phyloP scores from a whole-genome alignment of 2,113 vertebrate genomes.

The Pholis gunnellus region DNA sequence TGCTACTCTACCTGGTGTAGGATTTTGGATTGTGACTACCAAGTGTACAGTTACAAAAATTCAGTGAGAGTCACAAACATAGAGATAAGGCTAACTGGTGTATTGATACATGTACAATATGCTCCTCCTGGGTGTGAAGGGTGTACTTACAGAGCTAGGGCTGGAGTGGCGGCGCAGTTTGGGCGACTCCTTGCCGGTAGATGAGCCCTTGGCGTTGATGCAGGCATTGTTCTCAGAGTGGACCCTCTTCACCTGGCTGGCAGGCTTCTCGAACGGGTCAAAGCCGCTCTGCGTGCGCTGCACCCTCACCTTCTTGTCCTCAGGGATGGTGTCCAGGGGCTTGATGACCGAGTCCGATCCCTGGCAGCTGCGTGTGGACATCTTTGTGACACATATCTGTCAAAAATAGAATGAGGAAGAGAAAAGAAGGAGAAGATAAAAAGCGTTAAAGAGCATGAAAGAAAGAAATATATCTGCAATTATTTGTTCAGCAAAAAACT shows the following conservation, averaged over 20 bases:
- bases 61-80: not conserved
- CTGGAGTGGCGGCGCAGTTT: conserved; percentile 95
- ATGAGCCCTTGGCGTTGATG: conserved; percentile 90
- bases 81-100: not conserved
- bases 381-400: conserved; percentile 99
- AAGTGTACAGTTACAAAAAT: not conserved
- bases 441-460: conserved; percentile 24
- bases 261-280: conserved; percentile 93
- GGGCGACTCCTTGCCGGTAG: conserved; percentile 91
- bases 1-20: not conserved
- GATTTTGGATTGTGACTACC: not conserved
- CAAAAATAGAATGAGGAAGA: conserved; percentile 4
- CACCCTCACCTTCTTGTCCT: conserved; percentile 95
- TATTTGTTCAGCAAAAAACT: conserved; percentile 46
- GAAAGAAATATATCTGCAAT: conserved; percentile 55
- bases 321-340: conserved; percentile 97
- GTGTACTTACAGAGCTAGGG: conserved; percentile 92
- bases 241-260: conserved; percentile 95
- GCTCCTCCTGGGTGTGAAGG: not conserved
- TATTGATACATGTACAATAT: not conserved
- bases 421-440: conserved; percentile 9
- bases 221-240: conserved; percentile 98
- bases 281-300: conserved; percentile 97
- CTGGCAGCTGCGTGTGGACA: conserved; percentile 98
- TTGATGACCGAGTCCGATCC: conserved; percentile 96